Base-by-base conservation (phyloP, 1,140 invertebrate genomes). In the Lordiphosa collinella region DNA sequence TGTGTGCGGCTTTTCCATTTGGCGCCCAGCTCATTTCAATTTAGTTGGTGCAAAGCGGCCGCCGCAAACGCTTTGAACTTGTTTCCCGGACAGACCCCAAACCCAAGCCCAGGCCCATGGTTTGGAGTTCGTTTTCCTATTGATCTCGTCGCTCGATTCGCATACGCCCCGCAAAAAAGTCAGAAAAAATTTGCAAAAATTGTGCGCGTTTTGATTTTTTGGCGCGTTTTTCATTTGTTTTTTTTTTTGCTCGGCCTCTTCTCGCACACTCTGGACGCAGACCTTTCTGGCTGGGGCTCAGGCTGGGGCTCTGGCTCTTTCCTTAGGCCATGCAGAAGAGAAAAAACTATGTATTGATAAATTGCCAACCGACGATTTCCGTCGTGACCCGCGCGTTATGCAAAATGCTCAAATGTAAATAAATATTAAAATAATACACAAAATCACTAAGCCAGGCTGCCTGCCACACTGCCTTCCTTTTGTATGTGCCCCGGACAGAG, bases 331-430 rank as follows among this genome's bases (percentile, higher is more conserved):
- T 18, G n/a, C 16, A 37, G 36, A 46, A 62, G 31, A 47, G 47
- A 31, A 57, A 66, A 73, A 72, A 82, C 74, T 84, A 84, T 61
- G 65, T 86, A 86, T 86, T 86, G 82, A 86, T 86, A 86, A 82
- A 86, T 86, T 78, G 82, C 82, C 69, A 86, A 61, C 78, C 84
- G 84, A 86, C 82, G 82, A 86, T 86, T 86, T 86, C 82, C 82
- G 82, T 87, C 82, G 82, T 86, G 82, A 86, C 82, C 82, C 67
- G 82, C 79, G 82, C 82, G 82, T 86, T 86, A 86, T 86, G 82
- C 82, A 86, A 86, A 86, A 84, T 70, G 41, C 72, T 73, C 68
- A 76, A 78, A 86, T 73, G 82, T 84, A 86, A 86, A 86, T 73
- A 86, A 85, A 85, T 79, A 84, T 84, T 84, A 84, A 84, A 84